phyloP scores from a whole-genome alignment of 2,888 invertebrate genomes.

The Euphydryas editha region DNA sequence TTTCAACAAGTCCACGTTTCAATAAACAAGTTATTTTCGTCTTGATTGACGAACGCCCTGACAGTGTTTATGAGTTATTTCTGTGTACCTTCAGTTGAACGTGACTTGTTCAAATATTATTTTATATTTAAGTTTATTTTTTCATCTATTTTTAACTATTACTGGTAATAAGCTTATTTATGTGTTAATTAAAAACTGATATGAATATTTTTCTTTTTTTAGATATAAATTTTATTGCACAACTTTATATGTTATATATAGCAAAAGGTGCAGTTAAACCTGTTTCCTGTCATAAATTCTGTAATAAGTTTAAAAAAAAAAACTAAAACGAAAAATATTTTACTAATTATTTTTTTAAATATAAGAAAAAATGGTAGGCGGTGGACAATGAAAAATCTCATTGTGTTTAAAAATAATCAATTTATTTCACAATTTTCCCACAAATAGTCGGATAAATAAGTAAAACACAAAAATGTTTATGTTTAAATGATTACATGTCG shows the following conservation, averaged over 20 bases:
- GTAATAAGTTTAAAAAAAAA: no score
- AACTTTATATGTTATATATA: no score
- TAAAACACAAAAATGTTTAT: constrained; percentile 76
- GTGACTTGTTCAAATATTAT: constrained; percentile 14
- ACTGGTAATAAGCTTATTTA: no score
- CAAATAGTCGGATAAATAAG: constrained; percentile 56
- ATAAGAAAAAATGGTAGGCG: constrained; percentile 1
- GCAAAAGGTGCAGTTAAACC: no score
- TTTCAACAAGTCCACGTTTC: constrained; percentile 47
- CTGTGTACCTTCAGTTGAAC: constrained; percentile 29
- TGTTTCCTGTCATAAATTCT: no score
- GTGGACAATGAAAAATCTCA: constrained; percentile 42
- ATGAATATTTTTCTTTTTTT: no score
- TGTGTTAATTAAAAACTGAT: no score
- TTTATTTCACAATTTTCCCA: constrained; percentile 72
- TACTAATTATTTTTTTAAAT: background rate
- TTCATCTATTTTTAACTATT: constrained; percentile 3
- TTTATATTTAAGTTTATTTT: constrained; percentile 12
- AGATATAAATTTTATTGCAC: no score
- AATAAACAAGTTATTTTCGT: constrained; percentile 68
- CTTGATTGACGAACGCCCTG: constrained; percentile 61
- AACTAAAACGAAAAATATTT: background rate
- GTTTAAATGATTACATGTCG: constrained; percentile 67
- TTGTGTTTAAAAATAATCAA: constrained; percentile 66
- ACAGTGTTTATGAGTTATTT: constrained; percentile 57